These are phyloP conservation scores for Mobula hypostoma DNA, from an alignment of 2,113 vertebrate species.

Conservation along the genomic window DNA sequence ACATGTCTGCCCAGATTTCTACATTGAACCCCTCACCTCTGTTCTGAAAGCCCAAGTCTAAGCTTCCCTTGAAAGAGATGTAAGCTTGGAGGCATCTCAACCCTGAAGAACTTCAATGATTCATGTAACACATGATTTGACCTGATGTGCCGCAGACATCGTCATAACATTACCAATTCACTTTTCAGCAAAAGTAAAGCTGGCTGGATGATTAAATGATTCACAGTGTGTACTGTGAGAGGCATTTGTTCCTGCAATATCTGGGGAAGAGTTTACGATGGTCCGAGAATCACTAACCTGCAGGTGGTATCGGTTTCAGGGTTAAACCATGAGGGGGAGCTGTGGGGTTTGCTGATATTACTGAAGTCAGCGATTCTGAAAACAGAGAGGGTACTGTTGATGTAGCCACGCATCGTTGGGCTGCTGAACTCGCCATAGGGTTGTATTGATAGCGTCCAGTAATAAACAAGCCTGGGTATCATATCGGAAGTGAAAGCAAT, in stretches of 20 bases:
- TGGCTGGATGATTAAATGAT: not conserved
- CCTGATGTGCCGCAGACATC: not conserved
- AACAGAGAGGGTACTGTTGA: constrained; percentile 76
- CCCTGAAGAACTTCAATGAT: not conserved
- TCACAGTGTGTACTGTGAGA: not conserved
- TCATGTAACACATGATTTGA: too few species aligned
- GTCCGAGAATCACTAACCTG: constrained; percentile 63
- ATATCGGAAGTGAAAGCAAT: constrained; percentile 92
- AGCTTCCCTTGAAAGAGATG: not conserved
- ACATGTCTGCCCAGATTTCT: too few species aligned
- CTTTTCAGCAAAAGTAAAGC: not conserved
- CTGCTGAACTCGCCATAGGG: constrained; percentile 60
- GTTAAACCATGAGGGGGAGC: constrained; percentile 44
- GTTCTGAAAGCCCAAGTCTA: not conserved
- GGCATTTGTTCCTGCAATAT: not conserved
- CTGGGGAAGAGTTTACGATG: too few species aligned
- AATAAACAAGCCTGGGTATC: constrained; percentile 89
- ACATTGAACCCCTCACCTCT: too few species aligned
- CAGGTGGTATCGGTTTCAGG: constrained; percentile 58
- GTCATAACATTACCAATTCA: not conserved
- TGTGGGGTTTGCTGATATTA: constrained; percentile 52
- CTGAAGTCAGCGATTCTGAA: constrained; percentile 69
- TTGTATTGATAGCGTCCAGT: constrained; percentile 83
- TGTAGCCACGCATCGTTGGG: constrained; percentile 81
- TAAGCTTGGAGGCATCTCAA: not conserved